Evolutionary conservation across 1,140 invertebrate genomes (phyloP).

Genomic region (Philopotamus ludificatus): DNA sequence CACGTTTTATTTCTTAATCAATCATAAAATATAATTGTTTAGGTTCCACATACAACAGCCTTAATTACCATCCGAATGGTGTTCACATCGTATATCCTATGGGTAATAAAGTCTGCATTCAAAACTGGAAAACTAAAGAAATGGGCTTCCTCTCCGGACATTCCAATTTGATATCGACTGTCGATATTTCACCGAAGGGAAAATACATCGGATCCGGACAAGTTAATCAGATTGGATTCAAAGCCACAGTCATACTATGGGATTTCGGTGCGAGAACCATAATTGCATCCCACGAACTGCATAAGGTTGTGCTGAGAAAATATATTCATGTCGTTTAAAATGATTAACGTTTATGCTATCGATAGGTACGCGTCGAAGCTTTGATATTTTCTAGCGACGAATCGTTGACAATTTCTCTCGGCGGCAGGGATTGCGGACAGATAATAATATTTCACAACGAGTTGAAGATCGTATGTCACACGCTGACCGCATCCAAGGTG

Average conservation of each 20-base stretch:
- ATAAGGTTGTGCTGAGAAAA: conserved; percentile 62
- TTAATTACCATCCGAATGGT: conserved; percentile 76
- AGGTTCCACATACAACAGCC: conserved; percentile 69
- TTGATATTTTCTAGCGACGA: conserved; percentile 79
- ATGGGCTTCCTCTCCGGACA: conserved; percentile 81
- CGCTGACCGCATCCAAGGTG: conserved; percentile 62
- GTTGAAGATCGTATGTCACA: conserved; percentile 64
- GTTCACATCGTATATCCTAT: conserved; percentile 78
- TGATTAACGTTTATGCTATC: not conserved
- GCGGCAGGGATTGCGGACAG: conserved; percentile 84
- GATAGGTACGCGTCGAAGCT: conserved; percentile 71
- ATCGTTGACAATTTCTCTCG: conserved; percentile 78
- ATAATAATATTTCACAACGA: conserved; percentile 74
- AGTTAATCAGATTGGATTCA: conserved; percentile 87
- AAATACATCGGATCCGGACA: conserved; percentile 84
- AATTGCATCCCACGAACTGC: conserved; percentile 71
- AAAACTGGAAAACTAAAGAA: conserved; percentile 68
- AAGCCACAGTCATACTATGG: conserved; percentile 85
- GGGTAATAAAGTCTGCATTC: conserved; percentile 80
- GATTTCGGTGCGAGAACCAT: conserved; percentile 67
- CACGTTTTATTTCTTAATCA: not conserved
- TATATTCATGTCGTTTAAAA: not conserved
- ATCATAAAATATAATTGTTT: conserved; percentile 7
- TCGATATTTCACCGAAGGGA: conserved; percentile 76
- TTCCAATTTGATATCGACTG: conserved; percentile 77